Base-by-base conservation (phyloP, 2,797 vertebrate species). In the Brachyalestes nurse region DNA sequence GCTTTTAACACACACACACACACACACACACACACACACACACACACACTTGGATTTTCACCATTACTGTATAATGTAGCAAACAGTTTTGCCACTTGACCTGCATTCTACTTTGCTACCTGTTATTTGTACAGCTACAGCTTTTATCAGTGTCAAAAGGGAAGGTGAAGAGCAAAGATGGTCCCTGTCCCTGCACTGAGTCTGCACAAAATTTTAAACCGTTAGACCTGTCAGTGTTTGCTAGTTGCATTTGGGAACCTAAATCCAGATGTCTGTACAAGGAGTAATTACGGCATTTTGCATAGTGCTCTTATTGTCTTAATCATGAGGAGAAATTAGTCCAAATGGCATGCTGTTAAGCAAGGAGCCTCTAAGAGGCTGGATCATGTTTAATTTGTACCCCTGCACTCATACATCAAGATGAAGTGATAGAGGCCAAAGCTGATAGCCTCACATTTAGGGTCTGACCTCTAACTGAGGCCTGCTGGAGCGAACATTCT, bases 351-450 rank as follows among this genome's bases (percentile, higher is more conserved):
- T 93, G 90, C 91, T 90, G 92, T 91, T 91, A 91, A 91, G 93
- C 86, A 86, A 83, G 88, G 84, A 86, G 91, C 91, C 91, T 90
- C 86, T 88, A 88, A 90, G 93, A 94, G 93, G 92, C 91, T 88
- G 86, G 84, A 14, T 85, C 75, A 2, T 84, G 78, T 94, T 94
- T 94, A 91, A 95, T 95, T 95, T 95, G 93, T 93, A 92, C 87
- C 92, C 92, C 91, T 89, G 90, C 88, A 85, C 93, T 94, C 94
- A 92, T 95, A 94, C 93, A 94, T 95, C 94, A 95, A 94, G 92
- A 94, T 94, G 92, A 91, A 95, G 92, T 91, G 93, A 94, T 95
- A 94, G 88, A 86, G 92, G 91, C 81, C 78, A 87, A 92, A 90
- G 93, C 90, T 91, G 94, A 94, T 93, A 91, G 90, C 90, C 90